phyloP scores from a whole-genome alignment of 2,797 vertebrate species.

The Notamacropus eugenii region DNA sequence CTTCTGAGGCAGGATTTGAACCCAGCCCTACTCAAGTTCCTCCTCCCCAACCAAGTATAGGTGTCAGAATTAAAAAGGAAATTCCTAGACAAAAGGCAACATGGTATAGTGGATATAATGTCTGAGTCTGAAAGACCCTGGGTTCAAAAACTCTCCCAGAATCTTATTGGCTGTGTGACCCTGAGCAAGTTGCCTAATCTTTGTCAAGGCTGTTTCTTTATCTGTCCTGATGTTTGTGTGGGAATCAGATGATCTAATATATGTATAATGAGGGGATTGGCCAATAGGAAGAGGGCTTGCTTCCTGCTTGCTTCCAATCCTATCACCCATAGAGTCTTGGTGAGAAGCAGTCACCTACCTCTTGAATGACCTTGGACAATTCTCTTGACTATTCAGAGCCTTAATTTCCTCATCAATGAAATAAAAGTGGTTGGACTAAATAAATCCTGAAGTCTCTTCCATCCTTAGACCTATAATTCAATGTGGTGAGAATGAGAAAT shows the following conservation, averaged over 20 bases:
- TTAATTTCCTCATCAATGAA: too few species aligned
- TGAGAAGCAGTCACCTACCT: background rate
- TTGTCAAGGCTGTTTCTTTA: background rate
- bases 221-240: background rate
- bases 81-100: background rate
- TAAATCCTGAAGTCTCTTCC: too few species aligned
- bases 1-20: background rate
- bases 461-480: too few species aligned
- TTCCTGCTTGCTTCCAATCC: background rate
- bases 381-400: too few species aligned
- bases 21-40: background rate
- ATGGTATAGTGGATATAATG: background rate
- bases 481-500: too few species aligned
- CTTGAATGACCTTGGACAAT: background rate
- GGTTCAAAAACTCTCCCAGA: background rate
- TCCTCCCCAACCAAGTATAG: background rate
- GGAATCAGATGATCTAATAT: background rate
- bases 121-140: background rate
- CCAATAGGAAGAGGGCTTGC: background rate
- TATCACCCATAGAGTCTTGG: background rate
- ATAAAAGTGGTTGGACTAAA: too few species aligned
- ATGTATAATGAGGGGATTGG: background rate
- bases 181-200: background rate
- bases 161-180: background rate
- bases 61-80: background rate